Base-by-base conservation (phyloP, 2,113 vertebrate genomes). In the Melanerpes formicivorus region DNA sequence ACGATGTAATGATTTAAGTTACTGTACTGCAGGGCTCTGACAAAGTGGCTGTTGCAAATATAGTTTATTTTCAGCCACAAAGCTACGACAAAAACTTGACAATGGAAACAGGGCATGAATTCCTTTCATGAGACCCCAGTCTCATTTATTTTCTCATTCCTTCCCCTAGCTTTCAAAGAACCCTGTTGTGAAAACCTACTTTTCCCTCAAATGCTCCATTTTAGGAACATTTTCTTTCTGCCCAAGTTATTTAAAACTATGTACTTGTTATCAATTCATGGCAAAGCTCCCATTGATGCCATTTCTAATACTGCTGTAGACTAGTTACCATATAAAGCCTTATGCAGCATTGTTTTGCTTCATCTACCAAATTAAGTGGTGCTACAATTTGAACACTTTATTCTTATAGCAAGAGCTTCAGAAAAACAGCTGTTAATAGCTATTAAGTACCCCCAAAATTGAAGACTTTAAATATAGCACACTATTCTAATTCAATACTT, bases 231-330 rank as follows among this genome's bases (percentile, higher is more conserved):
- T 93, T 89, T 85, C 54, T 64, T 85, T 42, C 48, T 80, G 23
- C 55, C 4, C 50, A 93, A 81, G 37, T 70, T 95, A 95, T 80
- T 89, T 72, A 78, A 66, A 87, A 81, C n/a, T 26, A 62, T 6
- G 5, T 30, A 48, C 16, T 80, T 63, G 13, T 60, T 85, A 76
- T 27, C 69, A 87, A 34, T 84, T 73, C 48, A 80, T 18, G 85
- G 70, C 30, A 88, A 90, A 94, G 72, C 50, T 85, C 67, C 18
- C 46, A 83, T 0, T 87, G 72, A 88, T 86, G 46, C 21, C 40
- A 56, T 30, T 85, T 66, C 54, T 66, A 82, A 82, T 54, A 73
- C n/a, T 58, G 10, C 25, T 52, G 7, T 23, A 81, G 29, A 84
- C 54, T 67, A 50, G 55, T 40, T 82, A 63, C 63, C 8, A 4